phyloP scores from a whole-genome alignment of 2,797 vertebrate species.

The Cynodonichthys magdalenae region DNA sequence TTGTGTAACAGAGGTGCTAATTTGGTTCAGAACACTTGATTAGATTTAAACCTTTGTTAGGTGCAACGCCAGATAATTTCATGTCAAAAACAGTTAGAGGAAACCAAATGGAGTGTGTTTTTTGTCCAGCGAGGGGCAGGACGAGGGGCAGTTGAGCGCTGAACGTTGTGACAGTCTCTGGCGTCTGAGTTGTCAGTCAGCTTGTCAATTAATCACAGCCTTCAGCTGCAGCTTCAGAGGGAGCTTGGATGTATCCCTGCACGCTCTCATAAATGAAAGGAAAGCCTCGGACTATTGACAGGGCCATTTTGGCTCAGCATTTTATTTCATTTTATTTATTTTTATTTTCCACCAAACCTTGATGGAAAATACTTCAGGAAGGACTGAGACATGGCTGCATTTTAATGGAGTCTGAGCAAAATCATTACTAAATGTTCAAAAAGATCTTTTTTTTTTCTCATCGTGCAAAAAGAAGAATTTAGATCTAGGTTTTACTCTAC shows the following conservation, averaged over 20 bases:
- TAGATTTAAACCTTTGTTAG: constrained; percentile 21
- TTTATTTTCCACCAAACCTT: constrained; percentile 9
- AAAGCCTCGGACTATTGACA: constrained; percentile 16
- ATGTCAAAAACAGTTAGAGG: constrained; percentile 20
- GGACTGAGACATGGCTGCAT: constrained; percentile 4
- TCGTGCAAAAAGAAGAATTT: constrained; percentile 5
- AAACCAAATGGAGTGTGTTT: constrained; percentile 29
- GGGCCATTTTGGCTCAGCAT: constrained; percentile 12
- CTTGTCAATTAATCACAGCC: constrained; percentile 58
- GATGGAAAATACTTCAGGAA: constrained; percentile 19
- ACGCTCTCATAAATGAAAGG: constrained; percentile 23
- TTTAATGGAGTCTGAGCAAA: constrained; percentile 30
- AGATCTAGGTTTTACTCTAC: constrained; percentile 1
- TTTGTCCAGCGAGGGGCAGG: constrained; percentile 14
- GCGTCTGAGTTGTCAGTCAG: constrained; percentile 61
- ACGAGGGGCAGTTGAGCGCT: constrained; percentile 35
- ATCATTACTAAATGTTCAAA: constrained; percentile 34
- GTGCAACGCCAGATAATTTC: constrained; percentile 19
- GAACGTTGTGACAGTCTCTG: constrained; percentile 43
- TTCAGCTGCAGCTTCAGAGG: constrained; percentile 27
- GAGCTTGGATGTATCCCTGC: constrained; percentile 29
- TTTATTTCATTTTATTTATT: constrained; percentile 1
- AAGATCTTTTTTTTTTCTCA: constrained; percentile 7
- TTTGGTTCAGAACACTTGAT: constrained; percentile 34
- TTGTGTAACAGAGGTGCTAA: constrained; percentile 25